phyloP scores from a whole-genome alignment of 2,888 invertebrate genomes.

The Sussaba pulchella region DNA sequence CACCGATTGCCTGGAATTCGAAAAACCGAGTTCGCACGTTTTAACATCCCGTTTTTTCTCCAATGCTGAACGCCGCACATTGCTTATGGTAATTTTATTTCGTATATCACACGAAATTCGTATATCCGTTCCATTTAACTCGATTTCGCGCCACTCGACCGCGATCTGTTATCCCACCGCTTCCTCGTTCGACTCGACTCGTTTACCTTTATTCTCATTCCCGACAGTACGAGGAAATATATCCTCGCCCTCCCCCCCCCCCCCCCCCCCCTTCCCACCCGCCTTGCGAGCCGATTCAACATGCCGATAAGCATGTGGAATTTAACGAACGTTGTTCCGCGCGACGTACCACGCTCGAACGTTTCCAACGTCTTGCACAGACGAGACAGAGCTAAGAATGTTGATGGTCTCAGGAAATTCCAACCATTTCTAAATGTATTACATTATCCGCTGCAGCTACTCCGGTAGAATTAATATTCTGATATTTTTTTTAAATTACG shows the following conservation, averaged over 20 bases:
- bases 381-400: slow-evolving; percentile 39
- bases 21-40: neutral
- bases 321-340: slow-evolving; percentile 68
- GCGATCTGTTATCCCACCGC: slow-evolving; percentile 63
- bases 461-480: slow-evolving; percentile 27
- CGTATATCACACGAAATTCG: neutral
- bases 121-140: slow-evolving; percentile 43
- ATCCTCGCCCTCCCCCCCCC: slow-evolving; percentile 4
- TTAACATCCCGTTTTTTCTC: neutral
- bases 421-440: slow-evolving; percentile 51
- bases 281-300: slow-evolving; percentile 58
- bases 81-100: too few relatives aligned
- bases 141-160: slow-evolving; percentile 46
- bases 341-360: slow-evolving; percentile 61
- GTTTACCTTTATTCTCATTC: slow-evolving; percentile 61
- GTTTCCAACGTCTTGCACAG: slow-evolving; percentile 56
- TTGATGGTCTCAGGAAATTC: slow-evolving; percentile 62
- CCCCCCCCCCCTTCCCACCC: too few relatives aligned
- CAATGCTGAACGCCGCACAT: neutral
- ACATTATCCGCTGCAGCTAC: slow-evolving; percentile 21
- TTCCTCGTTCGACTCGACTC: slow-evolving; percentile 62
- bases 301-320: slow-evolving; percentile 66
- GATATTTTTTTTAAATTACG: slow-evolving; percentile 46
- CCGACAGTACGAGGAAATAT: slow-evolving; percentile 59
- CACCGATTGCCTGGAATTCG: too few relatives aligned